Evolutionary conservation across 2,797 vertebrate genomes (phyloP).

Genomic region (Staurois parvus): DNA sequence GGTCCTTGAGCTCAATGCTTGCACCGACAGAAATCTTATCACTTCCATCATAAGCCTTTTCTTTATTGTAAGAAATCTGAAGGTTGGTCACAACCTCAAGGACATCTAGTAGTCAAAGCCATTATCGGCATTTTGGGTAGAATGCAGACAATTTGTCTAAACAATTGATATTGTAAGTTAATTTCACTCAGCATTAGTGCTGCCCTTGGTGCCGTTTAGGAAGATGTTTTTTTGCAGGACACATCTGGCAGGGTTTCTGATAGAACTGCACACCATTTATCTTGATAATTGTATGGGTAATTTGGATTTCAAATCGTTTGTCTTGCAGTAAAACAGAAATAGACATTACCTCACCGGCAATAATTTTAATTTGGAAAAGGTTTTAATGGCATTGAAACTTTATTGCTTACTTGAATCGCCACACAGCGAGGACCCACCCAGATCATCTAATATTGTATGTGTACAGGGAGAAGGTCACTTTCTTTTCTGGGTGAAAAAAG

Average conservation of each 20-base stretch:
- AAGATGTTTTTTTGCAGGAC: neutral
- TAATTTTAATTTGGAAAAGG: neutral
- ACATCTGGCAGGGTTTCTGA: neutral
- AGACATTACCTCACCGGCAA: slow-evolving; percentile 1
- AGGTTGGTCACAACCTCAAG: neutral
- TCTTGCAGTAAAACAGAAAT: neutral
- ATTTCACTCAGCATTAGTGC: neutral
- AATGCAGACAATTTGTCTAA: neutral
- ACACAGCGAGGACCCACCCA: neutral
- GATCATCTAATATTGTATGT: neutral
- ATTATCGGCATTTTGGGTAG: neutral
- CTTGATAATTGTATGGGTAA: slow-evolving; percentile 3
- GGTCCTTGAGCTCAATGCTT: no score
- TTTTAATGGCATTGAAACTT: neutral
- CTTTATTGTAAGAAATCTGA: neutral
- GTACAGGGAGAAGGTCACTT: no score
- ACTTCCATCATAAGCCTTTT: no score
- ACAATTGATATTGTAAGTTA: neutral
- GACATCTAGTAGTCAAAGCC: neutral
- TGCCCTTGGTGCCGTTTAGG: neutral
- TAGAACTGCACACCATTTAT: neutral
- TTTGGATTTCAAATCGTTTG: neutral
- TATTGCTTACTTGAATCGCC: neutral
- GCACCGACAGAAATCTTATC: no score
- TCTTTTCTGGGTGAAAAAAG: no score